Evolutionary conservation across 2,888 invertebrate genomes (phyloP).

Genomic region (Drosophila antonietae): DNA sequence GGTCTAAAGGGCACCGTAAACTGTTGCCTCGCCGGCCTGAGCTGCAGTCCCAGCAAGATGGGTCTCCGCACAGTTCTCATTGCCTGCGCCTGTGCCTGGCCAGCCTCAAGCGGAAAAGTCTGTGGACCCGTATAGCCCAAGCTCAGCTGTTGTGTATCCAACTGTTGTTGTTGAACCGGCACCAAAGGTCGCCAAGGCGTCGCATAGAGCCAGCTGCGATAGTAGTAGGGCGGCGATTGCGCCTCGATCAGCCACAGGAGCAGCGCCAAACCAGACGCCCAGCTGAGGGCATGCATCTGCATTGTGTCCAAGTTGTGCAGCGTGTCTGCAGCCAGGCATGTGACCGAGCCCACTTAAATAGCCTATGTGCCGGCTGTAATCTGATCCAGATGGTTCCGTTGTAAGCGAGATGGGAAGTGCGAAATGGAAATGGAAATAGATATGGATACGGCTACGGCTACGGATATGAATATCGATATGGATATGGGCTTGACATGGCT

Average conservation of each 20-base stretch:
- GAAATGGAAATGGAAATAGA: constrained; percentile 21
- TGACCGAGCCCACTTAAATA: constrained; percentile 41
- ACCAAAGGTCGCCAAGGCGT: constrained; percentile 60
- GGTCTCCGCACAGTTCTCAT: constrained; percentile 5
- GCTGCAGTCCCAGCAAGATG: constrained; percentile 44
- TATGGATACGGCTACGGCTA: not conserved
- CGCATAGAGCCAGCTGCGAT: constrained; percentile 47
- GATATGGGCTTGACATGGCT: not conserved
- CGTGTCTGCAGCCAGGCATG: constrained; percentile 22
- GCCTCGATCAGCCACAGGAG: constrained; percentile 18
- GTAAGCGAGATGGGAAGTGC: constrained; percentile 46
- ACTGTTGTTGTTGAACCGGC: not conserved
- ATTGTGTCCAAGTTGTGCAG: constrained; percentile 16
- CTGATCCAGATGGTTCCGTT: constrained; percentile 41
- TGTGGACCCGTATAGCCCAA: constrained; percentile 63
- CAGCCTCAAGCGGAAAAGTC: constrained; percentile 41
- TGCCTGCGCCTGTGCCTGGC: not conserved
- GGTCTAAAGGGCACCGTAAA: constrained; percentile 70
- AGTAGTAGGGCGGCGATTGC: constrained; percentile 25
- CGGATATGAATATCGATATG: not conserved
- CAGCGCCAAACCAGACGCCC: not conserved
- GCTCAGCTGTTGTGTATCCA: constrained; percentile 43
- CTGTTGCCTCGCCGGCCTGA: constrained; percentile 22
- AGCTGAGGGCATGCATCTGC: constrained; percentile 26
- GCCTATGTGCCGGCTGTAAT: constrained; percentile 28